These are phyloP conservation scores for Caenorhabditis elegans DNA, from an alignment of 1,140 invertebrate genomes.

Conservation along the genomic window DNA sequence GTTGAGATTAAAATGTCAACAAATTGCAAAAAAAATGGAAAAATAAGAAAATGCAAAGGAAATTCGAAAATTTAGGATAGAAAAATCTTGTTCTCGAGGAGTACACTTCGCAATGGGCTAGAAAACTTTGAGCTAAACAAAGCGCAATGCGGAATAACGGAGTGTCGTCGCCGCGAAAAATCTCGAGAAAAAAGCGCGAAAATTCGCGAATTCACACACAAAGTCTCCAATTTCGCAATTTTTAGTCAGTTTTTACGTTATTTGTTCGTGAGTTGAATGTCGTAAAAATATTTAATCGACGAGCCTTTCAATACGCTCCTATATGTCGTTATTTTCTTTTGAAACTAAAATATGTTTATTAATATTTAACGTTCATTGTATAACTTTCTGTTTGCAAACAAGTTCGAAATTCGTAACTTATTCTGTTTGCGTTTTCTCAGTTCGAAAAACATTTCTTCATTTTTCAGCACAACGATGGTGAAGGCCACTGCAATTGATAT, in stretches of 20 bases:
- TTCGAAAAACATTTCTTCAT: too few relatives aligned
- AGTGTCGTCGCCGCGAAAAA: neutral
- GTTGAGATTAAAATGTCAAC: too few relatives aligned
- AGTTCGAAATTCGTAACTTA: too few relatives aligned
- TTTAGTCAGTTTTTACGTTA: neutral
- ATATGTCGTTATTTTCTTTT: too few relatives aligned
- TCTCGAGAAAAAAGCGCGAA: neutral
- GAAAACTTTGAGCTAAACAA: neutral
- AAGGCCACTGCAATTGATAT: neutral
- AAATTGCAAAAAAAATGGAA: too few relatives aligned
- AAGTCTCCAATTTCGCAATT: neutral
- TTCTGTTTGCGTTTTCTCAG: too few relatives aligned
- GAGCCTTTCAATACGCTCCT: too few relatives aligned
- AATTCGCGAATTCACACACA: neutral
- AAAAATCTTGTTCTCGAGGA: neutral
- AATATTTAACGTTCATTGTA: too few relatives aligned
- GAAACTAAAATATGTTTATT: too few relatives aligned
- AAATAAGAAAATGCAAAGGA: too few relatives aligned
- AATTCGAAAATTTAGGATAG: neutral
- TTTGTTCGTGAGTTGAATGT: neutral
- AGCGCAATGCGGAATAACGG: neutral
- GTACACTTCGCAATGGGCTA: neutral
- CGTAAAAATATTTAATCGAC: too few relatives aligned
- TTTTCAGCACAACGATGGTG: constrained; percentile 3
- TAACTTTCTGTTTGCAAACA: too few relatives aligned